Evolutionary conservation across 2,113 vertebrate genomes (phyloP).

Genomic region (Corydoras sp.): DNA sequence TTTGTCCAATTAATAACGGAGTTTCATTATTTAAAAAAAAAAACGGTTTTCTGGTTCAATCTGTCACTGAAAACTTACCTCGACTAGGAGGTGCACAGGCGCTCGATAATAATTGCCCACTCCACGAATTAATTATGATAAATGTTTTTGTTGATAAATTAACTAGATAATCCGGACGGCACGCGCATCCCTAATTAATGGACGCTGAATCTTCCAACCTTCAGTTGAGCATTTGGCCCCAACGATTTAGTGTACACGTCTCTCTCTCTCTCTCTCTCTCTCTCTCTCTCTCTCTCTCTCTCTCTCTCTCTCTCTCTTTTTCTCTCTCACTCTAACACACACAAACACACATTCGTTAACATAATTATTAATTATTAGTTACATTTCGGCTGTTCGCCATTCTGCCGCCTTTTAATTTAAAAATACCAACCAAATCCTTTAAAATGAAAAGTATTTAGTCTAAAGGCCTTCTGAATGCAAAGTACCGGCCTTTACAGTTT

Average conservation of each 20-base stretch:
- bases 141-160: constrained; percentile 93
- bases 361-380: not conserved
- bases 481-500: not conserved
- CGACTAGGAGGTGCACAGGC: constrained; percentile 80
- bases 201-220: constrained; percentile 56
- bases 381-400: too few relatives aligned
- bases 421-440: too few relatives aligned
- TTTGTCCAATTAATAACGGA: constrained; percentile 52
- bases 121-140: constrained; percentile 89
- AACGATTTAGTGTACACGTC: constrained; percentile 71
- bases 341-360: not conserved
- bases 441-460: too few relatives aligned
- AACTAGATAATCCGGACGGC: constrained; percentile 86
- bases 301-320: not conserved
- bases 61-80: constrained; percentile 75
- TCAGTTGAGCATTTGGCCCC: constrained; percentile 58
- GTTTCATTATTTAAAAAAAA: constrained; percentile 57
- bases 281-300: constrained; percentile 21
- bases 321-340: not conserved
- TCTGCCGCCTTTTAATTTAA: too few relatives aligned
- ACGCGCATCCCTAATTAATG: constrained; percentile 80
- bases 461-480: not conserved
- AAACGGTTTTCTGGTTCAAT: constrained; percentile 84
- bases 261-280: constrained; percentile 27
- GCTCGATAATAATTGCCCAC: constrained; percentile 86